Evolutionary conservation across 1,140 invertebrate genomes (phyloP).

Genomic region (Nasonia longicornis): DNA sequence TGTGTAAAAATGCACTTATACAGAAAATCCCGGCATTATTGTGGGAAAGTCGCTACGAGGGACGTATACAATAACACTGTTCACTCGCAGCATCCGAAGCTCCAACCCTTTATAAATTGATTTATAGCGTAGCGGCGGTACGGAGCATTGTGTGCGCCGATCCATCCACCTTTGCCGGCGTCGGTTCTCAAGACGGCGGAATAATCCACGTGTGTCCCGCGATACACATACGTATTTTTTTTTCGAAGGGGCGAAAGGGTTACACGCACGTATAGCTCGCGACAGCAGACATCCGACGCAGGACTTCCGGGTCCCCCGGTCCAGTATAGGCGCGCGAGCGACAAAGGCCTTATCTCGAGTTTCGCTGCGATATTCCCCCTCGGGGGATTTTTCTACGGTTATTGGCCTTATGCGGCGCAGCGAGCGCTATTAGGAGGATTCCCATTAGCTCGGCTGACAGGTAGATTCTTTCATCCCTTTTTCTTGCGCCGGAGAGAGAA

Average conservation of each 20-base stretch:
- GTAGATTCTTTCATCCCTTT: conserved; percentile 42
- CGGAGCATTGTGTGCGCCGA: conserved; percentile 10
- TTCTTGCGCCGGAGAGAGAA: neutral
- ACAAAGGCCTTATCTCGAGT: conserved; percentile 56
- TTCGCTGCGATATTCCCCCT: conserved; percentile 46
- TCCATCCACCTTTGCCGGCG: neutral
- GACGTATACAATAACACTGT: neutral
- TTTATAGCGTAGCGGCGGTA: conserved; percentile 36
- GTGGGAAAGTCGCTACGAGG: conserved; percentile 13
- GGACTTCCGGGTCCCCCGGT: conserved; percentile 22
- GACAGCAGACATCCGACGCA: neutral
- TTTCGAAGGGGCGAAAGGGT: conserved; percentile 29
- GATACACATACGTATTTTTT: neutral
- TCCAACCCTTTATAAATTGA: conserved; percentile 42
- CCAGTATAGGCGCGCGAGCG: neutral
- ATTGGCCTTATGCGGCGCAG: neutral
- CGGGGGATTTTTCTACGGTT: neutral
- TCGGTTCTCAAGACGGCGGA: conserved; percentile 29
- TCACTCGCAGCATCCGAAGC: neutral
- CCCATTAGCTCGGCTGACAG: conserved; percentile 37
- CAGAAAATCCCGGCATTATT: conserved; percentile 25
- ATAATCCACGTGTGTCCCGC: conserved; percentile 7
- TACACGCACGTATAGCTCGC: neutral
- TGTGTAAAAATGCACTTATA: conserved; percentile 33
- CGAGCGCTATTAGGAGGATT: conserved; percentile 41